These are phyloP conservation scores for Bufo gargarizans DNA, from an alignment of 2,113 vertebrate species.

Conservation along the genomic window DNA sequence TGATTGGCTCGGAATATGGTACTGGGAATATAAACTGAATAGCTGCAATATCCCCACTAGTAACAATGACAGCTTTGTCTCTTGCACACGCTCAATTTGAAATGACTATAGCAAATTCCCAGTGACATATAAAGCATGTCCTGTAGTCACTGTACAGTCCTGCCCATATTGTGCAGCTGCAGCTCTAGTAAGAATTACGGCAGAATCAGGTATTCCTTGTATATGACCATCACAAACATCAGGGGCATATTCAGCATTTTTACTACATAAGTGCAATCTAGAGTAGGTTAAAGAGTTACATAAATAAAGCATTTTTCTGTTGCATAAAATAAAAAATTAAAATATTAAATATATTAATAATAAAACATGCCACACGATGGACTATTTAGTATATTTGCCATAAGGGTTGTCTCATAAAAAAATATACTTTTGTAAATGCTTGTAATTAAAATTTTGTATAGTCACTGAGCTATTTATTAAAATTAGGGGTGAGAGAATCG, in stretches of 20 bases:
- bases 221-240: background rate
- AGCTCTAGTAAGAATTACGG: background rate
- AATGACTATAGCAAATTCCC: conserved; percentile 9
- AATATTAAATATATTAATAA: too few species aligned
- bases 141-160: background rate
- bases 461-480: too few species aligned
- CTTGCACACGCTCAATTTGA: background rate
- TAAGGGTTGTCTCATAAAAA: too few species aligned
- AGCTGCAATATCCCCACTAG: background rate
- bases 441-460: too few species aligned
- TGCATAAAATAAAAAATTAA: too few species aligned
- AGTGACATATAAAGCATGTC: background rate
- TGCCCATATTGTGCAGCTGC: background rate
- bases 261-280: background rate
- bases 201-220: background rate
- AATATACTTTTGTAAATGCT: too few species aligned
- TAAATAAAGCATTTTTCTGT: too few species aligned
- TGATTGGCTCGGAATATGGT: background rate
- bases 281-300: background rate
- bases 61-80: conserved; percentile 5
- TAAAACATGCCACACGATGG: too few species aligned
- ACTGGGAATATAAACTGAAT: background rate
- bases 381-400: too few species aligned
- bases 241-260: background rate
- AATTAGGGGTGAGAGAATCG: too few species aligned